These are phyloP conservation scores for Bolborhynchus lineola DNA, from an alignment of 2,113 vertebrate genomes.

Conservation along the genomic window DNA sequence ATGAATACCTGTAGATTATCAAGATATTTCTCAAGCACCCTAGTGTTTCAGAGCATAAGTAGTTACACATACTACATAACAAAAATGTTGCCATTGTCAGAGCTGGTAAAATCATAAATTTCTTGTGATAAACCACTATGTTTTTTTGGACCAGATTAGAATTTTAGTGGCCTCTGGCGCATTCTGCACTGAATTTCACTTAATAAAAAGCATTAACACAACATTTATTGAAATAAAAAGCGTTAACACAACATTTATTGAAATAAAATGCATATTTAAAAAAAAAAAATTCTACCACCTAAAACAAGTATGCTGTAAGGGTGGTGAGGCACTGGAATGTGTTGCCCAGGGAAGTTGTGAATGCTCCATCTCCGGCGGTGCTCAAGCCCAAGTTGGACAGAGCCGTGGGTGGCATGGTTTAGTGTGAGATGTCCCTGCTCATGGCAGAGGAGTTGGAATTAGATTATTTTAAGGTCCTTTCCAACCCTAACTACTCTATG, in stretches of 20 bases:
- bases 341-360: no score
- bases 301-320: background rate
- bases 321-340: no score
- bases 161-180: background rate
- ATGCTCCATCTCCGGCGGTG: no score
- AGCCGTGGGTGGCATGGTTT: no score
- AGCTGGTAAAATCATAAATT: background rate
- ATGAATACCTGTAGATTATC: background rate
- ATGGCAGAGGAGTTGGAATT: no score
- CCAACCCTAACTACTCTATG: no score
- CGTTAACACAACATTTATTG: no score
- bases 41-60: background rate
- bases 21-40: background rate
- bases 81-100: rapidly evolving
- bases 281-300: background rate
- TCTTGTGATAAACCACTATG: background rate
- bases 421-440: no score
- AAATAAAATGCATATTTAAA: no score
- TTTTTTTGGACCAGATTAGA: background rate
- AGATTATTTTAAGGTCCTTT: no score
- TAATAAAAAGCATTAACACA: background rate
- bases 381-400: no score
- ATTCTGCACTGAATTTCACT: background rate
- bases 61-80: background rate
- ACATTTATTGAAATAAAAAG: background rate